phyloP scores from a whole-genome alignment of 2,888 invertebrate genomes.

The Xestia xanthographa region DNA sequence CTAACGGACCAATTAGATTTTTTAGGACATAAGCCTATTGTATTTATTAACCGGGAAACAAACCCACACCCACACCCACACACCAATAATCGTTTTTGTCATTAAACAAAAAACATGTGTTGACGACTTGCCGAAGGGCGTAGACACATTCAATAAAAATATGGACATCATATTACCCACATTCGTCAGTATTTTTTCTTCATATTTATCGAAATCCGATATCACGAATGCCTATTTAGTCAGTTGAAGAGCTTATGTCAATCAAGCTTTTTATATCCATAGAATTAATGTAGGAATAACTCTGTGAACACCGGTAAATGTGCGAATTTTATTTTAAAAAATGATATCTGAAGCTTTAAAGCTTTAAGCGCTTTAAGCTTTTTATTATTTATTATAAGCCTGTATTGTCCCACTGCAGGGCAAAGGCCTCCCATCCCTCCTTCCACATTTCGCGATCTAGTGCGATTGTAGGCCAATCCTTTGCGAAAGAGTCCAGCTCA shows the following conservation, averaged over 20 bases:
- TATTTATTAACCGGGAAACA: background rate
- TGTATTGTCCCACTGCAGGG: too few relatives aligned
- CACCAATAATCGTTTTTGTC: background rate
- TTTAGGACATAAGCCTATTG: too few relatives aligned
- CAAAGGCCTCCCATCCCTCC: too few relatives aligned
- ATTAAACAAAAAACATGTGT: background rate
- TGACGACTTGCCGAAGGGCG: background rate
- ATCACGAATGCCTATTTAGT: background rate
- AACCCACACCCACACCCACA: background rate
- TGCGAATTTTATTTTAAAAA: background rate
- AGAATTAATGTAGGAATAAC: background rate
- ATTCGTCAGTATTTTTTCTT: background rate
- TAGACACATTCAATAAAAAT: background rate
- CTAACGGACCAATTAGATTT: too few relatives aligned
- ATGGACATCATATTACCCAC: background rate
- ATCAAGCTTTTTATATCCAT: background rate
- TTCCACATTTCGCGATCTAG: too few relatives aligned
- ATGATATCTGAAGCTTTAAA: too few relatives aligned
- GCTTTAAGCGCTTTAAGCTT: too few relatives aligned
- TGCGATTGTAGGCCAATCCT: too few relatives aligned
- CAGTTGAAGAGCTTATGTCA: slow-evolving; percentile 3
- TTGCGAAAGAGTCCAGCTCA: too few relatives aligned
- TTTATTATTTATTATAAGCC: too few relatives aligned
- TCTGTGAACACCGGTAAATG: background rate
- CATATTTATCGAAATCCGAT: slow-evolving; percentile 5